Evolutionary conservation across 2,888 invertebrate genomes (phyloP), one percentile per base, ranked within the genome.

Genomic region (Erebia ligea): DNA sequence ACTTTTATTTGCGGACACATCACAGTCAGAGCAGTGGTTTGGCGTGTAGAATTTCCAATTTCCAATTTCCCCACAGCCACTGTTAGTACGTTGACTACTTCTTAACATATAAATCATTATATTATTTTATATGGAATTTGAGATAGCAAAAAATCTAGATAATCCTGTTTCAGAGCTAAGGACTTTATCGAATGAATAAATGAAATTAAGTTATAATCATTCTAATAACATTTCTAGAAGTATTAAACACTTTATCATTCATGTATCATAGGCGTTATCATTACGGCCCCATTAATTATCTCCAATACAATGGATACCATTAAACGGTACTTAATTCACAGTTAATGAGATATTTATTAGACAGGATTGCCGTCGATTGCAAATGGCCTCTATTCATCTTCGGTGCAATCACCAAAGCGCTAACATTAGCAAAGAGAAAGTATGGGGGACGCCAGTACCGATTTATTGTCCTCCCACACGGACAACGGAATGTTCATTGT

Each of bases 301-400:
- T 48, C 48, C 48, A 62, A 21, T 21, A 62, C 62, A 62, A 62
- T 62, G 48, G 48, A 48, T 48, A 62, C 45, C 62, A 54, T 64
- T 64, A 64, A 64, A 64, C 64, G 19, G 40, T 13, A 63, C 65
- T 65, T 52, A 73, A 71, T 71, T 63, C 52, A 56, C 67, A 69
- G 64, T 69, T 71, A 71, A 71, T 71, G 64, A 52, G 52, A 61
- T 71, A 71, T 69, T 70, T 68, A 72, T 72, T 70, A 66, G 66
- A 65, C 62, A 50, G 64, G 10, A 64, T 17, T 61, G 70, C 68
- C 65, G 34, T 65, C 61, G 68, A 70, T 69, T 70, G 80, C 77
- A 81, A 86, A 85, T 85, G 80, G 79, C 77, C 73, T 77, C 63
- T 77, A 85, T 85, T 80, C 78, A 81, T 86, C 85, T 86, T 81